Evolutionary conservation across 1,140 invertebrate species (phyloP).

Genomic region (Bombus pyrosoma): DNA sequence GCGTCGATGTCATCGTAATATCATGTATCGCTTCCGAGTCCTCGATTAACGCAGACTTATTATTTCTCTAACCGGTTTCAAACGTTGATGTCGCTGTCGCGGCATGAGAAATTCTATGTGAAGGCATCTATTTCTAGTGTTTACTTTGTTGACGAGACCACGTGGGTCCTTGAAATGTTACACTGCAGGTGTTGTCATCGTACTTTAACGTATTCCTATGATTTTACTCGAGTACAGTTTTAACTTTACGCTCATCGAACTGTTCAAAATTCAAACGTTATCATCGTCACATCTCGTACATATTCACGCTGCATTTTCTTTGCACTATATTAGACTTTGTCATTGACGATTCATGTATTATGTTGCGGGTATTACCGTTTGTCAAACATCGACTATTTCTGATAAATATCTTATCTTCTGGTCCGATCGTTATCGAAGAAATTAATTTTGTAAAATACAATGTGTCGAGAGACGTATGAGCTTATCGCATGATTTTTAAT

Average conservation of each 20-base stretch:
- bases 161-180: constrained; percentile 55
- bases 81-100: not conserved
- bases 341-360: not conserved
- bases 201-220: not conserved
- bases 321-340: not conserved
- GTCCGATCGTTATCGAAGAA: not conserved
- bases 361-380: not conserved
- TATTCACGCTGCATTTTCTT: constrained; percentile 13
- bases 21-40: not conserved
- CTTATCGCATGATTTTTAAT: constrained; percentile 4
- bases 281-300: not conserved
- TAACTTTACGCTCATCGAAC: not conserved
- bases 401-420: not conserved
- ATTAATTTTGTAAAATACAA: constrained; percentile 9
- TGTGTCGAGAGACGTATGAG: not conserved
- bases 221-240: not conserved
- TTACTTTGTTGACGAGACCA: constrained; percentile 41
- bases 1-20: not conserved
- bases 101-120: not conserved
- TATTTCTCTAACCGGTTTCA: not conserved
- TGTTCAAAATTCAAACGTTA: constrained; percentile 5
- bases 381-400: not conserved
- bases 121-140: constrained; percentile 32
- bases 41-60: not conserved
- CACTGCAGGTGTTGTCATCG: constrained; percentile 13